Conservation (phyloP, 2,113 vertebrate species). For the Haemorhous mexicanus region DNA sequence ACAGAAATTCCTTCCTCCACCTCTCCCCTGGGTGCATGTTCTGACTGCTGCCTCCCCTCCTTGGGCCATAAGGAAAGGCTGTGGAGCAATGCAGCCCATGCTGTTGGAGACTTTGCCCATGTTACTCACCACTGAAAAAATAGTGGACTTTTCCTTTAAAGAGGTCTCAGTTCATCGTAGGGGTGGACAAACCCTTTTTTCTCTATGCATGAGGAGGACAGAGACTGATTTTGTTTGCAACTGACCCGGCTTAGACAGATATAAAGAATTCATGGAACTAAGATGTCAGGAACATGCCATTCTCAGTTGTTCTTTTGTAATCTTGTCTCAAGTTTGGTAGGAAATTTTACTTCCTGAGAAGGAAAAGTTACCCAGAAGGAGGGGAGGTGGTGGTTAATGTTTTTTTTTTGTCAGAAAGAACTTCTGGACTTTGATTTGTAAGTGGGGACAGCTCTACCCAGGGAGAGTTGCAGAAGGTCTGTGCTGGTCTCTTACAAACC, state of each 20-base stretch:
- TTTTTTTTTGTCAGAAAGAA: not conserved
- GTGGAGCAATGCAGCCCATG: not conserved
- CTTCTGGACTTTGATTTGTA: not conserved
- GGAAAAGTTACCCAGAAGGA: not conserved
- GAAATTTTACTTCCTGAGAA: not conserved
- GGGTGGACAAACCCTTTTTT: not conserved
- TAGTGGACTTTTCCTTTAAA: not conserved
- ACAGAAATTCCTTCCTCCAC: not conserved
- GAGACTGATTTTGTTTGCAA: not conserved
- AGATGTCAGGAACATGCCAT: not conserved
- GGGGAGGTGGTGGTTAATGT: rapidly evolving
- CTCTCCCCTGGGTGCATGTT: not conserved
- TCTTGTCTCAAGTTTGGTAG: not conserved
- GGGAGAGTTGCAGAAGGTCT: not conserved
- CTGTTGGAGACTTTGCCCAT: not conserved
- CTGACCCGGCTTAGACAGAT: not conserved
- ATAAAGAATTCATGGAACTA: not conserved
- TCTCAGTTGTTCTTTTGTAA: not conserved
- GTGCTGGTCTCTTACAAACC: not conserved
- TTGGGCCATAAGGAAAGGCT: not conserved
- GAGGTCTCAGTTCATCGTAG: not conserved
- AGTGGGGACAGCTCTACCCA: not conserved
- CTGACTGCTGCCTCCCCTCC: not conserved
- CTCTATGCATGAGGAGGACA: not conserved
- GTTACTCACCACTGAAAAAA: not conserved